Base-by-base conservation (phyloP, 2,888 invertebrate species). In the Glomeris marginata region DNA sequence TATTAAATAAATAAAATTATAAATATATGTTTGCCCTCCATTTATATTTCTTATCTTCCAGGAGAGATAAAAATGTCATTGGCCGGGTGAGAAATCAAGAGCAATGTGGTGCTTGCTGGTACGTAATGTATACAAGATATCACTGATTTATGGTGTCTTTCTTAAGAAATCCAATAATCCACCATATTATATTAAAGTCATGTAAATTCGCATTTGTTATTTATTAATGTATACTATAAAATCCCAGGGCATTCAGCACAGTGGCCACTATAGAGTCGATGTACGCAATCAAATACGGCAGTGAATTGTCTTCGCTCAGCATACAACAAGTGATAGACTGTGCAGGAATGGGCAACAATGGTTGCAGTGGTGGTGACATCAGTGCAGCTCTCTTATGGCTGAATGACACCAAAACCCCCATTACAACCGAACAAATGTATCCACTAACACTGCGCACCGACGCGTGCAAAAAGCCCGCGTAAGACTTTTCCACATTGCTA, bases 301-400 rank as follows among this genome's bases (percentile, higher is more conserved):
- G 28, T n/a, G 73, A 71, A 28, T 63, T 81, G 21, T 65, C 71
- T 28, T 59, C 69, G 1, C 73, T 84, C 8, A 85, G 85, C 62
- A 78, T 84, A 1, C 85, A 86, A 71, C 78, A 74, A 65, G 75
- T 80, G 59, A 80, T 88, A 58, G 87, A 88, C 67, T 88, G 88
- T 68, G 80, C 85, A 0, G 70, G 71, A 5, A 72, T 77, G 34
- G 77, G 76, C 35, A 82, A 81, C 66, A 72, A 72, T 54, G 87
- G 85, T 0, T 87, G 87, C 66, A 66, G 73, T 1, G 87, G 87
- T 20, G 87, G 87, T 33, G 84, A 86, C 65, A 80, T 81, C 58
- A 86, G 85, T 59, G 68, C 74, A n/a, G 73, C 86, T 1, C 69
- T 86, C 0, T 67, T 74, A n/a, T 87, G 86, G 86, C 63, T 87